These are phyloP conservation scores for Chrysemys picta DNA, from an alignment of 2,113 vertebrate genomes.

Conservation along the genomic window DNA sequence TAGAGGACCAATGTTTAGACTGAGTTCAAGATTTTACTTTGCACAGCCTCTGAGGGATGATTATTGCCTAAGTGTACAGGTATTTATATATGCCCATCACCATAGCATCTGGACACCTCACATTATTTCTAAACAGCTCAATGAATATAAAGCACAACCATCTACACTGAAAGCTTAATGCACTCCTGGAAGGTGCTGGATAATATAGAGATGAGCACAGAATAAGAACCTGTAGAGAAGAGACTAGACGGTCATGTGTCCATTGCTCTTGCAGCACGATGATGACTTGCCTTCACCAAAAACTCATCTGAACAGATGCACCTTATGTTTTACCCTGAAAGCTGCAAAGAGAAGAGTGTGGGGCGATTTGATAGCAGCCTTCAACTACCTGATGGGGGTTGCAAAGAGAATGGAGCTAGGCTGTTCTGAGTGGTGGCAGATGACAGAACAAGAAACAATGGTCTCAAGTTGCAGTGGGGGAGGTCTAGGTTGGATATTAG, in stretches of 20 bases:
- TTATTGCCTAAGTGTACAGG: background rate
- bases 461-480: too few species aligned
- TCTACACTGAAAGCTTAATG: background rate
- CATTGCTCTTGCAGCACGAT: accelerated
- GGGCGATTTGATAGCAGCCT: too few species aligned
- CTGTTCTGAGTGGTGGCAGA: too few species aligned
- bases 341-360: background rate
- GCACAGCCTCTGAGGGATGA: background rate
- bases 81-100: background rate
- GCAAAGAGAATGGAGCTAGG: too few species aligned
- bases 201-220: background rate
- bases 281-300: background rate
- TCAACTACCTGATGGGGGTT: too few species aligned
- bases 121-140: background rate
- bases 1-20: background rate
- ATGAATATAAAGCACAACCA: background rate
- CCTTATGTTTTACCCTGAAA: background rate
- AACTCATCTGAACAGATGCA: background rate
- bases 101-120: background rate
- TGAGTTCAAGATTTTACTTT: background rate
- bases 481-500: too few species aligned
- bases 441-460: too few species aligned
- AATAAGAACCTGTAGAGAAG: background rate
- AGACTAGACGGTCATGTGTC: background rate
- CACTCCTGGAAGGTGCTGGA: background rate